Evolutionary conservation across 2,113 vertebrate genomes (phyloP), one percentile per base, ranked within the genome.

Genomic region (Ranitomeya imitator): DNA sequence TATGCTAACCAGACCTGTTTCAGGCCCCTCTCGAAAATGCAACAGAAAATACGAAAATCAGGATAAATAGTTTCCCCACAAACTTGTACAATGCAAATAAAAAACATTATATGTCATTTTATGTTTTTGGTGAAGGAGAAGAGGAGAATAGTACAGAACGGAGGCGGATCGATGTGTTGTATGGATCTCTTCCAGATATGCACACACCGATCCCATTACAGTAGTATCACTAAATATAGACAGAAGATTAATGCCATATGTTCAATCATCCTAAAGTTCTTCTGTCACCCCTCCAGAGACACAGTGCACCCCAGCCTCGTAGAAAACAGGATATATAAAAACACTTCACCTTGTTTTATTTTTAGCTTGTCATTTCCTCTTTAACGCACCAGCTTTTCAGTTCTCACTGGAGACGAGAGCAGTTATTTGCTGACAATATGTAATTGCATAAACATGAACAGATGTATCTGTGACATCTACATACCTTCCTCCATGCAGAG

Each of bases 251-350:
- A 69, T 69, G 7, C 82, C 82, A 84, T 71, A n/a, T 84, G 82
- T 84, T 84, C 63, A 67, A 16, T 67, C 63, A 55, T 84, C 82
- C 82, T 18, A 67, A 84, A 54, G 55, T 83, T 83, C 81, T 65
- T 67, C 21, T 84, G 63, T 69, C 65, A 55, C 82, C 82, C 52
- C 82, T 61, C 63, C n/a, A 37, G 45, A 71, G 65, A 71, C 65
- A 6, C 16, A 16, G 18, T 13, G 81, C 82, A 84, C 82, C 82
- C 81, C 82, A 18, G 82, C 63, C 51, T 11, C 26, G 82, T 26
- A 84, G 82, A 69, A 84, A 84, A 84, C 82, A 84, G 82, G 82
- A 69, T 83, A 69, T 84, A 69, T 84, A 84, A 84, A 84, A 71
- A 54, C 67, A 71, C 82, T 84, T 69, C 82, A 84, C 82, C 82